phyloP scores from a whole-genome alignment of 2,113 vertebrate species.

The Aphelocoma coerulescens region DNA sequence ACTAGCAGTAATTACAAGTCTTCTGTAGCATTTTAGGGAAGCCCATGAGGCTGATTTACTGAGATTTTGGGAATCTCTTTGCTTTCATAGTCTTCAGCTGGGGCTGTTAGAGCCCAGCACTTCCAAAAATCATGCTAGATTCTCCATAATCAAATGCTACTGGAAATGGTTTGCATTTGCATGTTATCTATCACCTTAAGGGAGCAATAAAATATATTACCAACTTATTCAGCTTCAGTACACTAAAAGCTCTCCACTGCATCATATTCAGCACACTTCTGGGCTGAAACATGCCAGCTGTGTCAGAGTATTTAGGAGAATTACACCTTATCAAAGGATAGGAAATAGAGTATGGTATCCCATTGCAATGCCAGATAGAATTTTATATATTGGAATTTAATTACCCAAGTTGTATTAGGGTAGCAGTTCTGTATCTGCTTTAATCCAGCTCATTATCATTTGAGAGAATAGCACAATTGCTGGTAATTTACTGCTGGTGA shows the following conservation, averaged over 20 bases:
- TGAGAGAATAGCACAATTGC: conserved; percentile 10
- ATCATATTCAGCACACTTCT: neutral
- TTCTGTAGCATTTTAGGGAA: neutral
- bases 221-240: neutral
- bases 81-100: neutral
- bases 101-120: neutral
- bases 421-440: conserved; percentile 2
- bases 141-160: neutral
- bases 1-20: neutral
- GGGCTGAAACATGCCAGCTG: neutral
- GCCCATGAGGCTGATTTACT: neutral
- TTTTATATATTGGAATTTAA: conserved; percentile 42
- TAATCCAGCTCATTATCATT: conserved; percentile 17
- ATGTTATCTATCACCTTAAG: neutral
- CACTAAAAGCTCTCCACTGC: neutral
- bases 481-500: conserved; percentile 34
- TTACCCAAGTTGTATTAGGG: neutral
- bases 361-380: neutral
- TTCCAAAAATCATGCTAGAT: neutral
- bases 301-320: neutral
- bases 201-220: neutral
- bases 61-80: neutral
- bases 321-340: neutral
- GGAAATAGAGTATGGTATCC: neutral
- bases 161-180: neutral